These are phyloP conservation scores for Phrynocephalus forsythii DNA, from an alignment of 2,797 vertebrate genomes.

Conservation along the genomic window DNA sequence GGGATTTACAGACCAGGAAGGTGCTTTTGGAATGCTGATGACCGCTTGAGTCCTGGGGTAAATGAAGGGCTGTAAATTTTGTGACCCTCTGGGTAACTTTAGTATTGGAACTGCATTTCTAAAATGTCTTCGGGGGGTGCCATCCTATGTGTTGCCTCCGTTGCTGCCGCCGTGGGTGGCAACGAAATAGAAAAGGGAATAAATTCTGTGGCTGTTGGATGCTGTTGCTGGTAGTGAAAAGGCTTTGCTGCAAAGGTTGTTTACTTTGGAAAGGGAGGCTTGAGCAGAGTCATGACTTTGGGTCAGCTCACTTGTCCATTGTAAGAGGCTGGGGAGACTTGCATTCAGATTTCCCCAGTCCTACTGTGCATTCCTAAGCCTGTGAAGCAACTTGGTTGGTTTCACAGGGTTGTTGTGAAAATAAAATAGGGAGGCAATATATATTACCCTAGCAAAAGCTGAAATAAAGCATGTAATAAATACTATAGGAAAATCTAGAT, in stretches of 20 bases:
- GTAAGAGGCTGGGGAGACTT: not conserved
- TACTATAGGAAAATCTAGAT: not conserved
- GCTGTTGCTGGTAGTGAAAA: conserved; percentile 1
- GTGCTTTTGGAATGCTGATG: conserved; percentile 64
- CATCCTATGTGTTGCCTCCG: not conserved
- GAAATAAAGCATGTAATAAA: not conserved
- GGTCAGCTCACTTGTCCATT: not conserved
- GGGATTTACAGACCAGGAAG: conserved; percentile 50
- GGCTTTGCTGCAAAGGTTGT: conserved; percentile 8
- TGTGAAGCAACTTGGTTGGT: too few species aligned
- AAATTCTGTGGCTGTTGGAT: not conserved
- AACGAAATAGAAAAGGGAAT: conserved; percentile 21
- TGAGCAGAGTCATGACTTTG: not conserved
- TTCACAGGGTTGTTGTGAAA: not conserved
- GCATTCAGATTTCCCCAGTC: not conserved
- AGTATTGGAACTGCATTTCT: conserved; percentile 50
- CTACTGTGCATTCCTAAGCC: not conserved
- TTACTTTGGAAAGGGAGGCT: conserved; percentile 6
- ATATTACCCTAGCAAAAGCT: too few species aligned
- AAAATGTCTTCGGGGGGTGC: conserved; percentile 17
- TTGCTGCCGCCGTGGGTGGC: not conserved
- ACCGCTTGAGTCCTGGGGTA: conserved; percentile 40
- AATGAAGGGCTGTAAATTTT: conserved; percentile 21
- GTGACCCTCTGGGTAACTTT: not conserved
- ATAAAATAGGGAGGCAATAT: not conserved